These are phyloP conservation scores for Drosophila cracens DNA, from an alignment of 2,888 invertebrate species.

Conservation along the genomic window DNA sequence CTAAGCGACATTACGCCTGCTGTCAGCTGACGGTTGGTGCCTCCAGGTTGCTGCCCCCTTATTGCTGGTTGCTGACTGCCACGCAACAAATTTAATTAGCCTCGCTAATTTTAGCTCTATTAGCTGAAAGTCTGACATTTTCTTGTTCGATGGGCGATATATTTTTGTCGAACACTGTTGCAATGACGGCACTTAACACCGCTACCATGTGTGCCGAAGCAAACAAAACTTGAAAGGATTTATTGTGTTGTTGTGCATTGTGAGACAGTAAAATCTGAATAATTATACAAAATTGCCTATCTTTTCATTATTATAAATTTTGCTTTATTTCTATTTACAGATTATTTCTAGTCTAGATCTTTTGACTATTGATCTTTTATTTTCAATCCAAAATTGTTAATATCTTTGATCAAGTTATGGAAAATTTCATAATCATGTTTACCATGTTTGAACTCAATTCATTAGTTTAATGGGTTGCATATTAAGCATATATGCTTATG, in stretches of 20 bases:
- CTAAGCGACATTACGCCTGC: constrained; percentile 9
- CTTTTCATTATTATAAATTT: neutral
- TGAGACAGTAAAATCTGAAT: neutral
- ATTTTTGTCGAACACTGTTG: constrained; percentile 36
- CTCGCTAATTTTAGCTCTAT: constrained; percentile 69
- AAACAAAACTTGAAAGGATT: neutral
- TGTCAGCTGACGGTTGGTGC: neutral
- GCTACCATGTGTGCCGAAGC: neutral
- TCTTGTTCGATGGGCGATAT: constrained; percentile 28
- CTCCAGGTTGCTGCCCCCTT: constrained; percentile 5
- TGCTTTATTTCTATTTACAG: neutral
- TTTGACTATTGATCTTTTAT: neutral
- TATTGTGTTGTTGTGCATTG: neutral
- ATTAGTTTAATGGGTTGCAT: neutral
- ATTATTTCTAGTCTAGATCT: neutral
- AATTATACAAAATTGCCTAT: neutral
- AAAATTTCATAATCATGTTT: neutral
- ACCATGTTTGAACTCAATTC: neutral
- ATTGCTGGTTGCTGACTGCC: constrained; percentile 42
- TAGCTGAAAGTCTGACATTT: constrained; percentile 59
- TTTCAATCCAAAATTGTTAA: neutral
- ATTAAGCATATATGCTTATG: neutral
- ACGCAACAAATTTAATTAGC: constrained; percentile 68
- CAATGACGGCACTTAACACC: constrained; percentile 47
- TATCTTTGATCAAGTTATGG: neutral